Percentiles rank a stretch among this genome's conserved stretches.
phyloP scores from a whole-genome alignment of 2,888 invertebrate genomes.

The Tachina grossa region DNA sequence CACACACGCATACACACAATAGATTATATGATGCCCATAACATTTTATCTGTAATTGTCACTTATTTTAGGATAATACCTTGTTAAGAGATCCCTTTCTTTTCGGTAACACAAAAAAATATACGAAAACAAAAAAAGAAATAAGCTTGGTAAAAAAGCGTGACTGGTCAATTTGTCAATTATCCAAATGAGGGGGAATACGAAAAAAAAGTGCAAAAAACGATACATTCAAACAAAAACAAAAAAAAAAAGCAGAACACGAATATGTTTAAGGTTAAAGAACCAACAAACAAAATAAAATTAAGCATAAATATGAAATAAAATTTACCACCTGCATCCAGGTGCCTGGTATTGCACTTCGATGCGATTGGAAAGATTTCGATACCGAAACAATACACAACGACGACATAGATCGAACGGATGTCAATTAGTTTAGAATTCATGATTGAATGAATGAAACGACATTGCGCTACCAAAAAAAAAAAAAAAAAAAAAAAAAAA shows the following conservation, averaged over 20 bases:
- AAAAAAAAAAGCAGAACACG: conserved; percentile 64
- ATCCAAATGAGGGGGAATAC: conserved; percentile 78
- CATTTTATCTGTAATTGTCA: conserved; percentile 69
- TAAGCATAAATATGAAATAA: conserved; percentile 64
- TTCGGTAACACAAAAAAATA: conserved; percentile 25
- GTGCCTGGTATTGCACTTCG: conserved; percentile 72
- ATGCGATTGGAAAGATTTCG: conserved; percentile 62
- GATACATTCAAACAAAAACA: conserved; percentile 4
- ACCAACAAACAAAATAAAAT: conserved; percentile 42
- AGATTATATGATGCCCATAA: conserved; percentile 40
- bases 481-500: conserved; percentile 12
- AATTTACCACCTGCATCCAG: conserved; percentile 78
- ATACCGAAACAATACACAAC: conserved; percentile 53
- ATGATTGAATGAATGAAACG: conserved; percentile 75
- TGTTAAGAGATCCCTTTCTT: conserved; percentile 69
- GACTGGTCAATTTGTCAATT: conserved; percentile 81
- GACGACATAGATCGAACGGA: conserved; percentile 69
- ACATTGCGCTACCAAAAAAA: conserved; percentile 54
- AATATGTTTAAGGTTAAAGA: conserved; percentile 64
- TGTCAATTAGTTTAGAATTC: conserved; percentile 81
- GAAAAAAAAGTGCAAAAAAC: conserved; percentile 65
- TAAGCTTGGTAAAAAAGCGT: conserved; percentile 72
- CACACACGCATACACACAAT: conserved; percentile 30
- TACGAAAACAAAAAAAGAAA: conserved; percentile 33
- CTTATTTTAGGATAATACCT: conserved; percentile 71